These are phyloP conservation scores for Drosophila persimilis DNA, from an alignment of 1,140 invertebrate species.

Conservation along the genomic window DNA sequence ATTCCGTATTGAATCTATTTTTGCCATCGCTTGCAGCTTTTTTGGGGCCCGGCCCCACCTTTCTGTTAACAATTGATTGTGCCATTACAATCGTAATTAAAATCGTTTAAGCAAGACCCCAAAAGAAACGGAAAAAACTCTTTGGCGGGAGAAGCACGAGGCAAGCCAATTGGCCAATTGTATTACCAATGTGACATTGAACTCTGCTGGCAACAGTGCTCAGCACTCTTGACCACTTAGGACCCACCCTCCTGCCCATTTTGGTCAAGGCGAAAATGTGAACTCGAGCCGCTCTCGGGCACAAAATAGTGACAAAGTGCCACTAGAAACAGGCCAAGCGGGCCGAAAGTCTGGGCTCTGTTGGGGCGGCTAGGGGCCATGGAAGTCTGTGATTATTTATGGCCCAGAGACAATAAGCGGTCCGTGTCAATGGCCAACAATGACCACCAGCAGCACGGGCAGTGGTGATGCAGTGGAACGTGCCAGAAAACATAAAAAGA, in stretches of 20 bases:
- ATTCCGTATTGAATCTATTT: slow-evolving; percentile 20
- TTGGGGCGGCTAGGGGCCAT: slow-evolving; percentile 12
- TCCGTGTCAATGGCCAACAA: slow-evolving; percentile 72
- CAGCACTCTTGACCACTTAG: slow-evolving; percentile 1
- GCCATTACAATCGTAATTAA: slow-evolving; percentile 43
- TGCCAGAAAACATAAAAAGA: slow-evolving; percentile 38
- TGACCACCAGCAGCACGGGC: slow-evolving; percentile 26
- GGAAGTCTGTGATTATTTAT: slow-evolving; percentile 66
- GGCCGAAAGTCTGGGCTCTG: slow-evolving; percentile 17
- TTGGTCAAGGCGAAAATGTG: slow-evolving; percentile 68
- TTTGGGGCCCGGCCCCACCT: slow-evolving; percentile 11
- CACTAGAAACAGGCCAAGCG: slow-evolving; percentile 52
- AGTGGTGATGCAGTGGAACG: slow-evolving; percentile 45
- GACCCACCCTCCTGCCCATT: slow-evolving; percentile 25
- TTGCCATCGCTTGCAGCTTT: slow-evolving; percentile 19
- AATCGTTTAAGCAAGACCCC: slow-evolving; percentile 16
- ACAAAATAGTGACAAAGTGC: slow-evolving; percentile 63
- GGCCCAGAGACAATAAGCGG: slow-evolving; percentile 64
- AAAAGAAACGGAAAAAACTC: slow-evolving; percentile 4
- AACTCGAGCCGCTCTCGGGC: slow-evolving; percentile 12
- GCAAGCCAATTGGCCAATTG: too few species aligned
- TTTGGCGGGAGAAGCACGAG: slow-evolving; percentile 5
- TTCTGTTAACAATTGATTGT: slow-evolving; percentile 12
- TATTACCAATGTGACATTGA: slow-evolving; percentile 58
- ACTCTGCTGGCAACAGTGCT: slow-evolving; percentile 44